Conservation (phyloP, 1,140 invertebrate genomes). For the Drosophila mayri region DNA sequence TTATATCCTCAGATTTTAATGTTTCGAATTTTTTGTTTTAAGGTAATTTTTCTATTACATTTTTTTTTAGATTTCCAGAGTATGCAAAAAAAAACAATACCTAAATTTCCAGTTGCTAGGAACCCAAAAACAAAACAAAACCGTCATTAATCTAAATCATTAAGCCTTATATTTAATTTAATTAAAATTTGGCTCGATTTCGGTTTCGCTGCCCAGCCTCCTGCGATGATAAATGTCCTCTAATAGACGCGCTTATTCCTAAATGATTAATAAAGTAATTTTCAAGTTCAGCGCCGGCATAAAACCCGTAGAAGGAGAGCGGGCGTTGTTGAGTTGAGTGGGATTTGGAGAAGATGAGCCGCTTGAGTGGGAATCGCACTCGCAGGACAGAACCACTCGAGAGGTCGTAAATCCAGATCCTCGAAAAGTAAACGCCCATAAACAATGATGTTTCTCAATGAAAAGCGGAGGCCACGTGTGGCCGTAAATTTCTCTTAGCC, state of each 20-base stretch:
- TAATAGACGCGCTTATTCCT: conserved; percentile 72
- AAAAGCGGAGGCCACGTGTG: conserved; percentile 69
- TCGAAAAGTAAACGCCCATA: conserved; percentile 82
- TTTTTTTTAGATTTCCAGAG: not conserved
- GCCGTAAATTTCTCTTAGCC: conserved; percentile 63
- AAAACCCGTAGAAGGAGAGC: conserved; percentile 37
- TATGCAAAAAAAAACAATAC: too few relatives aligned
- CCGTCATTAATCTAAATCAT: conserved; percentile 24
- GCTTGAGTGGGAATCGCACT: conserved; percentile 21
- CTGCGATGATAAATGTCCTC: conserved; percentile 61
- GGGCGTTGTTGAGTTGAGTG: conserved; percentile 26
- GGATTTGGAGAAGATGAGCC: conserved; percentile 11
- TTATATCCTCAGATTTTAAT: too few relatives aligned
- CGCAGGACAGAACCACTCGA: conserved; percentile 45
- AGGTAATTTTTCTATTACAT: not conserved
- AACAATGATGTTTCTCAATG: conserved; percentile 82
- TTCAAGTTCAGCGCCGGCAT: conserved; percentile 74
- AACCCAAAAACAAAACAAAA: not conserved
- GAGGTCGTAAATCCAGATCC: conserved; percentile 69
- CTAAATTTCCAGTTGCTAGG: not conserved
- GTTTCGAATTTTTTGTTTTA: not conserved
- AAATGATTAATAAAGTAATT: conserved; percentile 82
- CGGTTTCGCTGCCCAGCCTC: conserved; percentile 8
- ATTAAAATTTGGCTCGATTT: conserved; percentile 32
- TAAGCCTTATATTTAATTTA: conserved; percentile 25